phyloP scores from a whole-genome alignment of 1,140 invertebrate species.

The Plodia interpunctella region DNA sequence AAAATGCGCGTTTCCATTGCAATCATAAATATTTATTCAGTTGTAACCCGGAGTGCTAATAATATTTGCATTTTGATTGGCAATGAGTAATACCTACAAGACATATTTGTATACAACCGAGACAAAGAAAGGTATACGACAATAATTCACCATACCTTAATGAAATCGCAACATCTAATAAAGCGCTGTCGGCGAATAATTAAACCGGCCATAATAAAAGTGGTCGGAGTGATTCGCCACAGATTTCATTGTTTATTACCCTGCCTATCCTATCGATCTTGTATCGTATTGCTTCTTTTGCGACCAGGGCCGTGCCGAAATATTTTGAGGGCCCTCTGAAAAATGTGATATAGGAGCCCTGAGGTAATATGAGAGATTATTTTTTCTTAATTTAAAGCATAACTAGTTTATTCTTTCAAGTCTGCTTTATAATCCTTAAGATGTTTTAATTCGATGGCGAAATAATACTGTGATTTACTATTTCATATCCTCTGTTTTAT shows the following conservation, averaged over 20 bases:
- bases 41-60: background rate
- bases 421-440: too few species aligned
- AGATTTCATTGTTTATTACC: constrained; percentile 44
- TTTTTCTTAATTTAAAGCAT: too few species aligned
- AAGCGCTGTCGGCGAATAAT: constrained; percentile 21
- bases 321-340: too few species aligned
- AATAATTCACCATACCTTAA: background rate
- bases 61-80: background rate
- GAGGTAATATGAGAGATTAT: too few species aligned
- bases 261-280: constrained; percentile 27
- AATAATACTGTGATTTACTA: too few species aligned
- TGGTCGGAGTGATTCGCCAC: constrained; percentile 30
- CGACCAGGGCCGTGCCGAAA: background rate
- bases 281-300: constrained; percentile 22
- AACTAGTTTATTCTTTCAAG: too few species aligned
- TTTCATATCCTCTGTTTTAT: too few species aligned
- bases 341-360: too few species aligned
- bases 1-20: too few species aligned
- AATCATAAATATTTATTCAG: background rate
- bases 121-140: background rate
- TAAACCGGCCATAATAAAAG: constrained; percentile 36
- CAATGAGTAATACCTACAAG: background rate
- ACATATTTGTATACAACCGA: background rate
- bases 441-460: too few species aligned
- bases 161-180: constrained; percentile 5